Base-by-base conservation (phyloP, 2,888 invertebrate species). In the Cheilosia urbana region DNA sequence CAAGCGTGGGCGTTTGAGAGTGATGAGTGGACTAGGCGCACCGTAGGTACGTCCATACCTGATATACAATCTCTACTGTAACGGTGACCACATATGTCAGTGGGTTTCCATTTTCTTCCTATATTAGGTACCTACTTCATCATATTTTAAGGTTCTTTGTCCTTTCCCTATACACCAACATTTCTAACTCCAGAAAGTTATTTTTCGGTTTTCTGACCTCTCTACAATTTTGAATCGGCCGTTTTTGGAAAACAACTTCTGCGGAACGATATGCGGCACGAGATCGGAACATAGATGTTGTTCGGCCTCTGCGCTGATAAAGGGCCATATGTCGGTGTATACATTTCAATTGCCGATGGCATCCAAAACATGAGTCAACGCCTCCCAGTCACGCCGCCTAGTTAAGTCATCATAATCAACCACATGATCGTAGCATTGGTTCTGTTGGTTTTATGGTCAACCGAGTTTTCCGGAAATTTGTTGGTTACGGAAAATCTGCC, bases 291-390 rank as follows among this genome's bases (percentile, higher is more conserved):
- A 77, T 77, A 66, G 76, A 85, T 81, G 71, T 81, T 85, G 24
- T 58, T 45, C 42, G 24, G 60, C 34, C 68, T 17, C 17, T 63
- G 45, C 21, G 45, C 21, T 19, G 30, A 75, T 27, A 71, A 34
- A 71, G 47, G 66, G 76, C 85, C 85, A 85, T 85, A 85, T 85
- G 85, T 85, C 72, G 85, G 81, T 37, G 37, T 81, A 71, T 85
- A 72, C 72, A 77, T 85, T 85, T 81, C 85, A 81, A 85, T 85
- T 85, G 85, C 85, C 85, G 72, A 81, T 85, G 76, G 81, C 85
- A 85, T 81, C 57, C 81, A 71, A 81, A 85, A 80, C 72, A 81
- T 77, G 72, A 66, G 77, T 76, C 66, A 53, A 85, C 85, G 85
- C 85, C 85, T 81, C 47, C 62, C 66, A 60, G 85, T 85, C 85